These are phyloP conservation scores for Eulemur coronatus DNA, from an alignment of 2,797 vertebrate species.

Conservation along the genomic window DNA sequence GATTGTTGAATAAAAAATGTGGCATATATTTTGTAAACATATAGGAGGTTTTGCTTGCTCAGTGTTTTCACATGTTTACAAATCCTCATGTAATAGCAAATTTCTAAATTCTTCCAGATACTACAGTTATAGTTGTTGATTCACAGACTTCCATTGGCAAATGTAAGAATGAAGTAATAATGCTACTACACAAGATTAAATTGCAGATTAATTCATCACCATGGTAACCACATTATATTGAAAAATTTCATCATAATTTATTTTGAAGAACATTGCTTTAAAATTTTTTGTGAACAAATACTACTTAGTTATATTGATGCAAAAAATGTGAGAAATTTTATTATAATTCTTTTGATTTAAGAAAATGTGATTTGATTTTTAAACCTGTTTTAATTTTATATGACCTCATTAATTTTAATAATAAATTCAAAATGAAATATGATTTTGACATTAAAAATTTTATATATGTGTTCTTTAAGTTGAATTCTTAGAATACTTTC, in stretches of 20 bases:
- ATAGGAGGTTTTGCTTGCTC: not conserved
- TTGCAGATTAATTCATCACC: not conserved
- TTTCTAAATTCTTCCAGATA: constrained; percentile 1
- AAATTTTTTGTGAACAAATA: not conserved
- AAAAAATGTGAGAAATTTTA: not conserved
- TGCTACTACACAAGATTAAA: constrained; percentile 4
- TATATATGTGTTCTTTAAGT: not conserved
- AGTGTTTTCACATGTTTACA: not conserved
- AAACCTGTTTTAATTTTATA: not conserved
- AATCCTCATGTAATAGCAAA: not conserved
- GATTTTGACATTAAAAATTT: not conserved
- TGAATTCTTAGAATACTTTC: not conserved
- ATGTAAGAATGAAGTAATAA: not conserved
- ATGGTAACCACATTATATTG: not conserved
- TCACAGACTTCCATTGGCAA: not conserved
- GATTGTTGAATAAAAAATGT: not conserved
- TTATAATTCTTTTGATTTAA: not conserved
- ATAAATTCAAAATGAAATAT: not conserved
- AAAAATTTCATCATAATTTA: not conserved
- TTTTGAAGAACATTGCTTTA: not conserved
- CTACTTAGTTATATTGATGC: not conserved
- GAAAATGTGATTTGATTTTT: not conserved
- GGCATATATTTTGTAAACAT: not conserved
- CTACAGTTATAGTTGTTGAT: not conserved
- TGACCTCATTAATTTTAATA: not conserved